Conservation (phyloP, 1,140 invertebrate genomes). For the Drosophila funebris region DNA sequence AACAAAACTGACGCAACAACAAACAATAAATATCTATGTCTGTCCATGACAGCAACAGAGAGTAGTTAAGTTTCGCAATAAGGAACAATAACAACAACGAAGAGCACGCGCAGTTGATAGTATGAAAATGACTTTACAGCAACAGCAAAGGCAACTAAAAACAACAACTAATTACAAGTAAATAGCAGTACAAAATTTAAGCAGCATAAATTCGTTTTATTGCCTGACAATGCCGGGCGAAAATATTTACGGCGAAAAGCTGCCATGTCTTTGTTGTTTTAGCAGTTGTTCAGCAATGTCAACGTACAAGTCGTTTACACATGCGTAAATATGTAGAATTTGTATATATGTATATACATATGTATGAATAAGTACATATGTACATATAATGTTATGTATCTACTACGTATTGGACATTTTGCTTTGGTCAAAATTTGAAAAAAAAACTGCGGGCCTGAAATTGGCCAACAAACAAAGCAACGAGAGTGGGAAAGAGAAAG, state of each 20-base stretch:
- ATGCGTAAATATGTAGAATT: slow-evolving; percentile 14
- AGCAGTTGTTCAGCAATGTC: slow-evolving; percentile 34
- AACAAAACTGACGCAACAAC: slow-evolving; percentile 21
- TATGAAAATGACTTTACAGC: slow-evolving; percentile 31
- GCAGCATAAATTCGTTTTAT: slow-evolving; percentile 39
- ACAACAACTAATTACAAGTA: slow-evolving; percentile 35
- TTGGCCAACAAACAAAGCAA: slow-evolving; percentile 47
- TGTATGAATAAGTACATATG: slow-evolving; percentile 5
- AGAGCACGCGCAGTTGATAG: slow-evolving; percentile 35
- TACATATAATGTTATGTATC: slow-evolving; percentile 14
- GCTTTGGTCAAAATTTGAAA: slow-evolving; percentile 44
- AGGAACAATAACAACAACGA: slow-evolving; percentile 11
- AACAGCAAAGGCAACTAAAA: slow-evolving; percentile 1
- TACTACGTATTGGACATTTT: slow-evolving; percentile 14
- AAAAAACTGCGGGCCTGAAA: slow-evolving; percentile 44
- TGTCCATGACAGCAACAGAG: slow-evolving; percentile 39
- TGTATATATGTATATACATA: neutral
- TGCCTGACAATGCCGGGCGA: slow-evolving; percentile 27
- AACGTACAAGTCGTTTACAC: slow-evolving; percentile 30
- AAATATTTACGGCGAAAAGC: slow-evolving; percentile 33
- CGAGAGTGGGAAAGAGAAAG: slow-evolving; percentile 3
- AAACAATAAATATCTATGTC: slow-evolving; percentile 32
- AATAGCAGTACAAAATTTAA: slow-evolving; percentile 2
- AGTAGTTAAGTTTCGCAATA: slow-evolving; percentile 50
- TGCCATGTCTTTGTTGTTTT: slow-evolving; percentile 21